phyloP scores from a whole-genome alignment of 2,797 vertebrate species.

The Neomorphus geoffroyi region DNA sequence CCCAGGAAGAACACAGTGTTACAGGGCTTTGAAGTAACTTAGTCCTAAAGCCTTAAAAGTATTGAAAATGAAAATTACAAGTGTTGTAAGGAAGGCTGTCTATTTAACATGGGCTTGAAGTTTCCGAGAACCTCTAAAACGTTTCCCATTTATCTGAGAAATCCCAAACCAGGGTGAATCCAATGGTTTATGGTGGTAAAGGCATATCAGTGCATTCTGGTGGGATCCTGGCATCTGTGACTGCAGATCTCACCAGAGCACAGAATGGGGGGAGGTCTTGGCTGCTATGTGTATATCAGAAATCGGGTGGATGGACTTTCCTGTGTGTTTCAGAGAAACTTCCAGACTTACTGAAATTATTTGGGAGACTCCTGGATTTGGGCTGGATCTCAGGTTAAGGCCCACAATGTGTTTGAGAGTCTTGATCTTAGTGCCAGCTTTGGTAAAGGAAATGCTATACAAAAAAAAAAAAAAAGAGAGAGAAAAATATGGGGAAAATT shows the following conservation, averaged over 20 bases:
- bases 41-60: background rate
- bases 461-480: background rate
- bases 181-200: background rate
- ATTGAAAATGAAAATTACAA: background rate
- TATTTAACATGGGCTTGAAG: background rate
- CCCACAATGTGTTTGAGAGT: background rate
- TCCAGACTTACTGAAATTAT: background rate
- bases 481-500: background rate
- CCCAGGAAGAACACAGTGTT: background rate
- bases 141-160: accelerated
- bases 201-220: accelerated
- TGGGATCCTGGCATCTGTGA: background rate
- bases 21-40: background rate
- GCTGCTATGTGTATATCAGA: background rate
- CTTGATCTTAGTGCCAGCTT: background rate
- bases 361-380: background rate
- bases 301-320: no score
- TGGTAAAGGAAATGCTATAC: background rate
- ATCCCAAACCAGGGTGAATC: background rate
- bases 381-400: background rate
- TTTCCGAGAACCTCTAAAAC: background rate
- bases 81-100: background rate
- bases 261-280: background rate
- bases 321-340: background rate
- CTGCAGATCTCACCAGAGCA: background rate